Evolutionary conservation across 2,113 vertebrate species (phyloP).

Genomic region (Xyliphius kryptos): DNA sequence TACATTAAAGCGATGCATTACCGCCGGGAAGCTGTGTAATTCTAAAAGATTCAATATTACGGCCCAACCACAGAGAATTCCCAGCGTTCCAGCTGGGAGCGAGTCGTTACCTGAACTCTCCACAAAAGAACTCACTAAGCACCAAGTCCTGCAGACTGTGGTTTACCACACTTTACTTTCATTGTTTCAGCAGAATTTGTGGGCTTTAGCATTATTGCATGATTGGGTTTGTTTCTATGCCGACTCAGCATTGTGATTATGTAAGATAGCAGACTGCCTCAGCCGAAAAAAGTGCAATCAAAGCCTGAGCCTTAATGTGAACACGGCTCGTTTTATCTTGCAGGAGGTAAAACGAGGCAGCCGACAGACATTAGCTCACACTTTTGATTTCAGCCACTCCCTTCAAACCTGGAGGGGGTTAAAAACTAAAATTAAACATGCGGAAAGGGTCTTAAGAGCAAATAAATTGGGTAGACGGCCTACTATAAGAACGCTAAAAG

Average conservation of each 20-base stretch:
- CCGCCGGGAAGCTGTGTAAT: background rate
- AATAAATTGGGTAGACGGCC: too few species aligned
- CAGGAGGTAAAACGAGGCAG: too few species aligned
- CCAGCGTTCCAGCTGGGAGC: background rate
- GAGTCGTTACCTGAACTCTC: slow-evolving; percentile 2
- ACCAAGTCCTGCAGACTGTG: slow-evolving; percentile 2
- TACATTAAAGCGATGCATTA: background rate
- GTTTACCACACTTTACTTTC: background rate
- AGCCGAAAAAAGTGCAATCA: too few species aligned
- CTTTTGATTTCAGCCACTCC: too few species aligned
- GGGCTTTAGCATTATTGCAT: background rate
- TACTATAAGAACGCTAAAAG: too few species aligned
- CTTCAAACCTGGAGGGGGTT: too few species aligned
- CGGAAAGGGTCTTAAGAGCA: too few species aligned
- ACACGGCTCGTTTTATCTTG: too few species aligned
- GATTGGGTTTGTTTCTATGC: background rate
- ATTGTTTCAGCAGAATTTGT: slow-evolving; percentile 6
- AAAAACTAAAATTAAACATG: too few species aligned
- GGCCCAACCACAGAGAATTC: slow-evolving; percentile 1
- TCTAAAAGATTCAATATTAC: slow-evolving; percentile 8
- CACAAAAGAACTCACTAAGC: slow-evolving; percentile 3
- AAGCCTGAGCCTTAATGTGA: too few species aligned
- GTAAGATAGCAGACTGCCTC: too few species aligned
- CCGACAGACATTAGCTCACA: too few species aligned
- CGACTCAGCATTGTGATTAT: background rate